Evolutionary conservation across 2,888 invertebrate species (phyloP).

Genomic region (Oeneis ivallda): DNA sequence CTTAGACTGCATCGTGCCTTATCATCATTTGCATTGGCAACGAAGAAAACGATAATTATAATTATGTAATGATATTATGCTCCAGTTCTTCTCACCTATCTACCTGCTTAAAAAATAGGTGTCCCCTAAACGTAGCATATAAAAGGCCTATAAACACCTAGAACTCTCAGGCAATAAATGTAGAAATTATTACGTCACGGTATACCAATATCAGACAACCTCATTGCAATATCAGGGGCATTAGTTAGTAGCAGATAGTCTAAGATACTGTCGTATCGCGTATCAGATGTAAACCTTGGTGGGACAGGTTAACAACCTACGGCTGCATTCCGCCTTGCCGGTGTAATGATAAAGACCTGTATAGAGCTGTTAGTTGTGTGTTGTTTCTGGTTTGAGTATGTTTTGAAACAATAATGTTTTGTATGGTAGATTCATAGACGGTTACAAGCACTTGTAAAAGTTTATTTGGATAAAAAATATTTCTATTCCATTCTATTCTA

Average conservation of each 20-base stretch:
- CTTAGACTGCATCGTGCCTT: too few species aligned
- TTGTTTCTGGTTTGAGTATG: background rate
- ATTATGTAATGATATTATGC: too few species aligned
- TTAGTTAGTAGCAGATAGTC: conserved; percentile 67
- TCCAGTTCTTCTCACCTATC: too few species aligned
- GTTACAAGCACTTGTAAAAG: too few species aligned
- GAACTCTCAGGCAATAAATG: conserved; percentile 4
- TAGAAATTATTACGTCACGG: conserved; percentile 39
- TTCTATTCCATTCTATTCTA: too few species aligned
- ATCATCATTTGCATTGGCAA: too few species aligned
- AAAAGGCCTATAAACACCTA: background rate
- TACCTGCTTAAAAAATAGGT: too few species aligned
- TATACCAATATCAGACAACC: conserved; percentile 56
- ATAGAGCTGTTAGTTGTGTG: conserved; percentile 52
- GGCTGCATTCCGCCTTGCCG: conserved; percentile 64
- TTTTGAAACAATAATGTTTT: background rate
- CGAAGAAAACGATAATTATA: too few species aligned
- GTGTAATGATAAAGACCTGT: conserved; percentile 61
- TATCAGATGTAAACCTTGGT: conserved; percentile 70
- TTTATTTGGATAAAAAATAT: too few species aligned
- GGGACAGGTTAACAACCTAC: conserved; percentile 73
- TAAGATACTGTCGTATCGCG: conserved; percentile 68
- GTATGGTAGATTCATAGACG: too few species aligned
- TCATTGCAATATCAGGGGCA: conserved; percentile 64
- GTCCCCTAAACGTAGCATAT: background rate